Conservation (phyloP, 2,113 vertebrate genomes). For the Chaetodon trifascialis region DNA sequence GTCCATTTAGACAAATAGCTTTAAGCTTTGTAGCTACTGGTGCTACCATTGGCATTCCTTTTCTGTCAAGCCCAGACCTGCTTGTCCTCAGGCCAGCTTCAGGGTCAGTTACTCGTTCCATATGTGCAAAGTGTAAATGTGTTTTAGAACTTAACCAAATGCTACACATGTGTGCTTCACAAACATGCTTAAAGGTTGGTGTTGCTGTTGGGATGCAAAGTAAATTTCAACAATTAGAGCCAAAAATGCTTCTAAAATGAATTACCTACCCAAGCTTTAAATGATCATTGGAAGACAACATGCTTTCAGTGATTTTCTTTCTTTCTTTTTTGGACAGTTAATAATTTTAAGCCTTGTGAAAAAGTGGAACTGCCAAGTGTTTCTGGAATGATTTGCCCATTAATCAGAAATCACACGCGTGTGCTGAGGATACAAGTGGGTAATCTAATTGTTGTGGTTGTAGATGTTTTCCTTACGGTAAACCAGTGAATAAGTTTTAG, state of each 20-base stretch:
- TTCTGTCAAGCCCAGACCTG: slow-evolving; percentile 53
- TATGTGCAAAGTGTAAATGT: background rate
- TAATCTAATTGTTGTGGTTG: background rate
- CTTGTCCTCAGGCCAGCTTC: slow-evolving; percentile 24
- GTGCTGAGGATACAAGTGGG: background rate
- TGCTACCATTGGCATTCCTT: slow-evolving; percentile 47
- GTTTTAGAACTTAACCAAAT: background rate
- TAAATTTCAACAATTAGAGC: too few species aligned
- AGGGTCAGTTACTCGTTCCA: background rate
- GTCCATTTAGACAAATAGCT: slow-evolving; percentile 4
- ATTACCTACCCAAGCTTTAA: too few species aligned
- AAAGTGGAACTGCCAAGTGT: too few species aligned
- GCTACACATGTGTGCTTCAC: background rate
- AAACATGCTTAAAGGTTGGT: background rate
- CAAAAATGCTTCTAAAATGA: too few species aligned
- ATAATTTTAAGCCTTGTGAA: too few species aligned
- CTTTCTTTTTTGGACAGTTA: too few species aligned
- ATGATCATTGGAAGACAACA: too few species aligned
- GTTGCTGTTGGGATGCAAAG: too few species aligned
- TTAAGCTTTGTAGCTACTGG: slow-evolving; percentile 2
- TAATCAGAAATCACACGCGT: background rate
- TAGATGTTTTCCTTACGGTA: background rate
- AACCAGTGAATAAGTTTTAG: background rate
- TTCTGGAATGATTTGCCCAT: too few species aligned
- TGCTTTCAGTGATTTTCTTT: too few species aligned